Conservation (phyloP, 1,140 invertebrate genomes). For the Popillia japonica region DNA sequence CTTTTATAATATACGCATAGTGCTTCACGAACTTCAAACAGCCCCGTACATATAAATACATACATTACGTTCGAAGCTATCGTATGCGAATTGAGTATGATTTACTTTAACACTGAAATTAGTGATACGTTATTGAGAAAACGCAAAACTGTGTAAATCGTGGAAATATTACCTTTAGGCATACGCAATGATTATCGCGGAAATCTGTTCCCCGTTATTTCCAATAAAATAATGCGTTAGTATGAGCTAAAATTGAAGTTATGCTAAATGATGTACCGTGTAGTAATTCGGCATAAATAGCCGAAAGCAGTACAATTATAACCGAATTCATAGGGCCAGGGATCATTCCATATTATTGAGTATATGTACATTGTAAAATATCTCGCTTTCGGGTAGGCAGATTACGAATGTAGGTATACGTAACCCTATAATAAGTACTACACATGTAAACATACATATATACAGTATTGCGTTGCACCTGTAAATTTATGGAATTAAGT, state of each 20-base stretch:
- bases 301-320: constrained; percentile 30
- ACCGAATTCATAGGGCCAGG: not conserved
- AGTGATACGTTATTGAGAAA: not conserved
- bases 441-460: too few relatives aligned
- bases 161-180: not conserved
- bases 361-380: not conserved
- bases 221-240: constrained; percentile 23
- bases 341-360: constrained; percentile 32
- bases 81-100: too few relatives aligned
- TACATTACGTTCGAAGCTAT: too few relatives aligned
- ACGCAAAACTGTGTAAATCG: not conserved
- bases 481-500: too few relatives aligned
- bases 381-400: not conserved
- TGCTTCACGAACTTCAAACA: too few relatives aligned
- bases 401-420: not conserved
- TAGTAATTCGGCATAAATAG: constrained; percentile 26
- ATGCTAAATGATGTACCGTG: constrained; percentile 16
- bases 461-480: too few relatives aligned
- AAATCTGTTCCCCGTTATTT: constrained; percentile 2
- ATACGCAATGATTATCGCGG: not conserved
- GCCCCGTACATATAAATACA: too few relatives aligned
- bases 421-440: too few relatives aligned
- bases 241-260: constrained; percentile 7
- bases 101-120: not conserved
- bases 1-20: too few relatives aligned